Conservation (phyloP, 2,113 vertebrate species). For the Petaurus breviceps region DNA sequence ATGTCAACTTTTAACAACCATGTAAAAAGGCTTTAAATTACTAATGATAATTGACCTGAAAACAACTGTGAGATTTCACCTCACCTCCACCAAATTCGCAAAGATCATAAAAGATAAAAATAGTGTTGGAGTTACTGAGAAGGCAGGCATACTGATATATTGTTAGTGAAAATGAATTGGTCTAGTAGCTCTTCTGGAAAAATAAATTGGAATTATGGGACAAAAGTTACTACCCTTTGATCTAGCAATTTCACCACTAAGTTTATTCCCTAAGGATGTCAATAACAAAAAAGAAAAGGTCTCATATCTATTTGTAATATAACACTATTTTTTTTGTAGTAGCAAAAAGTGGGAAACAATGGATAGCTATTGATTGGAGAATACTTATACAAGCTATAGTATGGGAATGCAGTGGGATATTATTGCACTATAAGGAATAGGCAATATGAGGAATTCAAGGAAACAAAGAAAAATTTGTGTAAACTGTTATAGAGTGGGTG, state of each 20-base stretch:
- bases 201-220: neutral
- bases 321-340: neutral
- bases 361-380: neutral
- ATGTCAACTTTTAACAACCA: neutral
- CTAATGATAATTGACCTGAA: neutral
- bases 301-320: neutral
- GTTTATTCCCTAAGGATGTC: neutral
- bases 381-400: neutral
- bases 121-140: neutral
- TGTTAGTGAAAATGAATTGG: neutral
- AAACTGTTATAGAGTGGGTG: no score
- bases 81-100: neutral
- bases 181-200: neutral
- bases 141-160: neutral
- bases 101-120: neutral
- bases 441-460: no score
- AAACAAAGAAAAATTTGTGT: no score
- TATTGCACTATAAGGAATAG: neutral
- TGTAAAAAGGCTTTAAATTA: neutral
- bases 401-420: neutral
- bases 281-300: neutral
- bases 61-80: neutral
- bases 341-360: neutral
- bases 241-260: neutral
- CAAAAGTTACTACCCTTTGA: neutral